Conservation (phyloP, 2,797 vertebrate genomes). For the Chaunax sp. region DNA sequence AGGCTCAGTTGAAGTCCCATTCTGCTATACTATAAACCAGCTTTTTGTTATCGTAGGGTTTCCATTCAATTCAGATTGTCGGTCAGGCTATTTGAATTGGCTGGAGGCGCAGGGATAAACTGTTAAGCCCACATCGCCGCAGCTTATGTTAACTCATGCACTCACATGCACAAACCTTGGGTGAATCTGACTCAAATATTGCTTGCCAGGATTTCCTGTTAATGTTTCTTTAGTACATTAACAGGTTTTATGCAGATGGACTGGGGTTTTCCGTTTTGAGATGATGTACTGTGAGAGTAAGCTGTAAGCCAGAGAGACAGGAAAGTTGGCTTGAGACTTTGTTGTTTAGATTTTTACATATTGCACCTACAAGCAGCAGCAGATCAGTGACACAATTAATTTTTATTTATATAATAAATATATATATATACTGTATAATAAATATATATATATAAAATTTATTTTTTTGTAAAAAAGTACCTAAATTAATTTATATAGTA, state of each 20-base stretch:
- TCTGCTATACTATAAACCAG: conserved; percentile 35
- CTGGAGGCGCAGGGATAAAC: conserved; percentile 57
- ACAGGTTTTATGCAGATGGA: conserved; percentile 34
- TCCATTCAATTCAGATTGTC: conserved; percentile 40
- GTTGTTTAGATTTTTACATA: conserved; percentile 3
- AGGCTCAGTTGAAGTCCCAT: conserved; percentile 5
- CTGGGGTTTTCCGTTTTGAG: conserved; percentile 24
- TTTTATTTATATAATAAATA: no score
- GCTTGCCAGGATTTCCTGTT: conserved; percentile 34
- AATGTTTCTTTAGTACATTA: conserved; percentile 37
- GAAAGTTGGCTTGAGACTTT: no score
- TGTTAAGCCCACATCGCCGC: conserved; percentile 67
- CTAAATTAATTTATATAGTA: background rate
- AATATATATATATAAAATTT: no score
- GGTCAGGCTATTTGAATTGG: conserved; percentile 35
- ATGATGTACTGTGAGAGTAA: background rate
- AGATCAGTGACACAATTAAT: background rate
- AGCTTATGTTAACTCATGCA: conserved; percentile 61
- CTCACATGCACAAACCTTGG: conserved; percentile 45
- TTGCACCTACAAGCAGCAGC: background rate
- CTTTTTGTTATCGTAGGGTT: conserved; percentile 38
- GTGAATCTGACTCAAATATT: conserved; percentile 51
- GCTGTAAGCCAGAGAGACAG: no score
- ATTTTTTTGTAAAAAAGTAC: background rate
- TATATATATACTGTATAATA: no score